Evolutionary conservation across 2,113 vertebrate genomes (phyloP), one percentile per base, ranked within the genome.

Genomic region (Tyrannus savana): DNA sequence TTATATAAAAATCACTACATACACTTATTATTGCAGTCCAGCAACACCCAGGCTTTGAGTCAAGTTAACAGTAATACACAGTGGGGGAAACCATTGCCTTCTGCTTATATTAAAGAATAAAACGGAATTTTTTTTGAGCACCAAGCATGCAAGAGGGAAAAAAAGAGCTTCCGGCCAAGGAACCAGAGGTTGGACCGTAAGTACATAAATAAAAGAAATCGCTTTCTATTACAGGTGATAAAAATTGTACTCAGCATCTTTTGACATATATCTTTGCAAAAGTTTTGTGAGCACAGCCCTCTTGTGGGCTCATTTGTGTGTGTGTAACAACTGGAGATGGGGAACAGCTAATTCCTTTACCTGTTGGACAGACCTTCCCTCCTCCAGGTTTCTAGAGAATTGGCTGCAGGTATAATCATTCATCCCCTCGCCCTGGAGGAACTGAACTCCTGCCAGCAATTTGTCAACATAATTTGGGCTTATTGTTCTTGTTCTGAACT

Each of bases 281-380:
- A 95, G 94, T 95, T 95, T 92, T 95, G 95, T 12, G 69, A 96
- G 95, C 95, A 96, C 89, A 93, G 95, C 93, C 96, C 96, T 96
- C 96, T 95, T 96, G 94, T 96, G 95, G 96, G 94, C 94, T 97
- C 79, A 92, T 93, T 92, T 95, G 93, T 92, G 95, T 95, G 84
- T 81, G 84, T 92, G 69, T 75, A 95, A 90, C 89, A 92, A 93
- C 91, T 92, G 93, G 76, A 92, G 56, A 71, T 13, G 4, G 35
- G 73, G 72, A 95, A 67, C 2, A 1, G 60, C 84, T 84, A 84
- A 92, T 84, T 97, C 60, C 76, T 95, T 74, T 67, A 93, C 76
- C 83, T 93, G 86, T 55, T 90, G 96, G 89, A 90, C 8, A 23
- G 77, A 81, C 39, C 76, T 68, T 85, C 1, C 7, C 49, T 93